Evolutionary conservation across 2,113 vertebrate species (phyloP).

Genomic region (Notothenia rossii): DNA sequence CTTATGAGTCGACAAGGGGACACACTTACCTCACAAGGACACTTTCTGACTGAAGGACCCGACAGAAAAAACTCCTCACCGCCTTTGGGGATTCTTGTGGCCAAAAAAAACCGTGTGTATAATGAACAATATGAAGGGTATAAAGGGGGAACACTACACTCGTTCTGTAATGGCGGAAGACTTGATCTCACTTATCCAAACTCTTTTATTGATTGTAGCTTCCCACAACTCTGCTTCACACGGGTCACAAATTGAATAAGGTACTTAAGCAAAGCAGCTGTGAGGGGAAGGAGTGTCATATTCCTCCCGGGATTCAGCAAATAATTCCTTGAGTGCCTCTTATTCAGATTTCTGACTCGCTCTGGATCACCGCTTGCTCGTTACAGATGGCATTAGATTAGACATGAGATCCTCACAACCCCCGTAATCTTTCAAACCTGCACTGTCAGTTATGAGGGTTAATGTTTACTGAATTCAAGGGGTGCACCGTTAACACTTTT

Average conservation of each 20-base stretch:
- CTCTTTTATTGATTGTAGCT: conserved; percentile 49
- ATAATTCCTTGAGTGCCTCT: conserved; percentile 43
- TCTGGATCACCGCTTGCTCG: conserved; percentile 13
- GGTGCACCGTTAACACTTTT: conserved; percentile 85
- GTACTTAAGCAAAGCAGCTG: conserved; percentile 52
- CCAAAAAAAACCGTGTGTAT: conserved; percentile 52
- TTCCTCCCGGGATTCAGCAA: conserved; percentile 28
- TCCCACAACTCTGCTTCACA: conserved; percentile 42
- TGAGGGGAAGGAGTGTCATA: conserved; percentile 5
- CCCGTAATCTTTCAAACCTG: conserved; percentile 65
- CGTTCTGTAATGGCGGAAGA: conserved; percentile 33
- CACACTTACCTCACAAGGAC: conserved; percentile 66
- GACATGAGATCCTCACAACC: conserved; percentile 14
- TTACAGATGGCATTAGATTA: conserved; percentile 33
- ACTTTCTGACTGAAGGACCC: conserved; percentile 56
- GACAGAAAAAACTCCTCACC: conserved; percentile 26
- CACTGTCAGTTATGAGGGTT: conserved; percentile 81
- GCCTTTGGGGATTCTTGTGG: conserved; percentile 50
- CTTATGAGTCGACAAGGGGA: conserved; percentile 32
- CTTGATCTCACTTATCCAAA: conserved; percentile 27
- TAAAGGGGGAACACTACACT: conserved; percentile 61
- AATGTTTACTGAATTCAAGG: conserved; percentile 84
- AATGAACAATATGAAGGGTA: conserved; percentile 59
- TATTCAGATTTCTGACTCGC: conserved; percentile 53
- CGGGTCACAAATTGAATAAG: conserved; percentile 54